These are phyloP conservation scores for Ptyas mucosa DNA, from an alignment of 2,113 vertebrate species.

Conservation along the genomic window DNA sequence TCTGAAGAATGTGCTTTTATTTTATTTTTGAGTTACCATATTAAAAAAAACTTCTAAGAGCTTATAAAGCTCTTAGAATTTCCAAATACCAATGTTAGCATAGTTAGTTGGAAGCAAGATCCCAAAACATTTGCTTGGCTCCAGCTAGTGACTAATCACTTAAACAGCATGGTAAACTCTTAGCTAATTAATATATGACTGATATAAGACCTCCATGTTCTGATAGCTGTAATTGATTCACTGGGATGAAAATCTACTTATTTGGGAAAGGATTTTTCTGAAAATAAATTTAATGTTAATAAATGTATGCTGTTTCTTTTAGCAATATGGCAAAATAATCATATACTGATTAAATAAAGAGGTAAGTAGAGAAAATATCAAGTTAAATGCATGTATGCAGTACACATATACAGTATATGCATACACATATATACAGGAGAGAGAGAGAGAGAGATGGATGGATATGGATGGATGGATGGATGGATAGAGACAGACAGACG, in stretches of 20 bases:
- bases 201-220: not conserved
- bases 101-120: not conserved
- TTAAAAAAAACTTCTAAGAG: not conserved
- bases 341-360: not conserved
- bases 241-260: not conserved
- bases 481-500: no score
- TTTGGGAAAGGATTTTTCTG: not conserved
- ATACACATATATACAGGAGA: no score
- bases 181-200: not conserved
- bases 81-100: not conserved
- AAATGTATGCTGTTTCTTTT: not conserved
- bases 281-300: not conserved
- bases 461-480: no score
- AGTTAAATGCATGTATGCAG: not conserved
- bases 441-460: no score
- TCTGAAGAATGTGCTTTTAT: not conserved
- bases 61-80: not conserved
- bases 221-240: not conserved
- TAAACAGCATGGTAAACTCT: not conserved
- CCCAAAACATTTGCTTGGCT: not conserved
- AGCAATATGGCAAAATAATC: not conserved
- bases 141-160: not conserved
- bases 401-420: not conserved
- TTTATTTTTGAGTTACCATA: not conserved
- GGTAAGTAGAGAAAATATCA: not conserved